Base-by-base conservation (phyloP, 2,797 vertebrate species). In the Telmatherina bonti region DNA sequence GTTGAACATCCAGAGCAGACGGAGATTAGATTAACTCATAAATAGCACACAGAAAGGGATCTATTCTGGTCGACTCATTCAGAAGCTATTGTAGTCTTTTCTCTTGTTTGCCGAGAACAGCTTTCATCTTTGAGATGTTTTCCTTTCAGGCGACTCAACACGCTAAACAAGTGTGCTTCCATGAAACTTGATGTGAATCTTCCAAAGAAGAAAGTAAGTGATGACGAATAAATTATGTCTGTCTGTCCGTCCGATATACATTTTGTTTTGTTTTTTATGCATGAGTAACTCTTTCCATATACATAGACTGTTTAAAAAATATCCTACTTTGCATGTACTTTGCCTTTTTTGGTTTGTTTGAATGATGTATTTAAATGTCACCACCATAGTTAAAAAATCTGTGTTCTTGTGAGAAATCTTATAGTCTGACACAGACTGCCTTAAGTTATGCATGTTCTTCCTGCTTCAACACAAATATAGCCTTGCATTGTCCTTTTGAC, bases 181-280 rank as follows among this genome's bases (percentile, higher is more conserved):
- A 98, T 99, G 97, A 99, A 98, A 96, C 97, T 99, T 85, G 98
- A 99, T 77, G 96, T 99, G 85, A 97, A 96, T 94, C 95, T 98
- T 89, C 97, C 96, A 84, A 98, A 96, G 88, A 99, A 98, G 92
- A 99, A 98, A 95, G 98, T 98, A 96, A 94, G 95, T 88, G 16
- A 26, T n/a, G 35, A 24, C 16, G 5, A 8, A 45, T 8, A 16
- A 61, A n/a, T 7, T 11, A 10, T 20, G 4, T 27, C 1, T 8
- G 2, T 13, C 3, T 27, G 43, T 43, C 20, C 43, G 22, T 43
- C 26, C 8, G 20, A 6, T 7, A 97, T 97, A 95, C 94, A 95
- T 88, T 43, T 24, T 2, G 5, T 13, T 35, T 63, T 27, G 62
- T 24, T 22, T 38, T 31, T 22, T n/a, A 30, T 27, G 9, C 18